These are phyloP conservation scores for Megaceryle alcyon DNA, from an alignment of 2,797 vertebrate species.

Conservation along the genomic window DNA sequence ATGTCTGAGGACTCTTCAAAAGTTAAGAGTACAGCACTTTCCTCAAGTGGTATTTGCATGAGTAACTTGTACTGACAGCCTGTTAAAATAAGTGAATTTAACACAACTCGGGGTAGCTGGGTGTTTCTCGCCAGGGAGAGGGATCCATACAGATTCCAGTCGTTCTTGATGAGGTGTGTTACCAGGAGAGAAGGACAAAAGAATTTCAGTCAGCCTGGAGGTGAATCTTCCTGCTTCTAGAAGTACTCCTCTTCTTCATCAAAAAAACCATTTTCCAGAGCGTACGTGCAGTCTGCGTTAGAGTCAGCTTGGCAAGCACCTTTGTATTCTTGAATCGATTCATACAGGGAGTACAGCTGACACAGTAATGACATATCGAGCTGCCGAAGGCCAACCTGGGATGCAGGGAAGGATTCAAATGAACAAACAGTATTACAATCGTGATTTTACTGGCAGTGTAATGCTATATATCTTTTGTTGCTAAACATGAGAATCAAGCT, in stretches of 20 bases:
- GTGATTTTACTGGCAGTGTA: background rate
- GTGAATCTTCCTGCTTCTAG: conserved; percentile 72
- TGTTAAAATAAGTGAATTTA: conserved; percentile 44
- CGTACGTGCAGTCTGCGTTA: conserved; percentile 84
- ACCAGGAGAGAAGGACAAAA: conserved; percentile 26
- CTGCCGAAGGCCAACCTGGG: conserved; percentile 94
- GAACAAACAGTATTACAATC: background rate
- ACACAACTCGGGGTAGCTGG: conserved; percentile 23
- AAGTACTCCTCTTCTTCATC: conserved; percentile 95
- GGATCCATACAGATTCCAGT: conserved; percentile 54
- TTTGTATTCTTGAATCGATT: conserved; percentile 99
- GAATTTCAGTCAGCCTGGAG: background rate
- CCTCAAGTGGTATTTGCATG: conserved; percentile 62
- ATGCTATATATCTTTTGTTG: background rate
- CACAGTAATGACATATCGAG: conserved; percentile 98
- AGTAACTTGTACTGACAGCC: conserved; percentile 41
- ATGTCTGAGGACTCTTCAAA: background rate
- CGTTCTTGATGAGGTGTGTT: background rate
- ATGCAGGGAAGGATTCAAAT: background rate
- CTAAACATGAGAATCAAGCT: background rate
- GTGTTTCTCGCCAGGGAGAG: conserved; percentile 17
- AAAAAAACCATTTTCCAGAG: conserved; percentile 93
- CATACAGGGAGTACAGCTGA: conserved; percentile 96
- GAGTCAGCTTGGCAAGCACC: conserved; percentile 93
- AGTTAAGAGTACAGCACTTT: conserved; percentile 3